These are phyloP conservation scores for Mellilla xanthometata DNA, from an alignment of 2,888 invertebrate genomes.

Conservation along the genomic window DNA sequence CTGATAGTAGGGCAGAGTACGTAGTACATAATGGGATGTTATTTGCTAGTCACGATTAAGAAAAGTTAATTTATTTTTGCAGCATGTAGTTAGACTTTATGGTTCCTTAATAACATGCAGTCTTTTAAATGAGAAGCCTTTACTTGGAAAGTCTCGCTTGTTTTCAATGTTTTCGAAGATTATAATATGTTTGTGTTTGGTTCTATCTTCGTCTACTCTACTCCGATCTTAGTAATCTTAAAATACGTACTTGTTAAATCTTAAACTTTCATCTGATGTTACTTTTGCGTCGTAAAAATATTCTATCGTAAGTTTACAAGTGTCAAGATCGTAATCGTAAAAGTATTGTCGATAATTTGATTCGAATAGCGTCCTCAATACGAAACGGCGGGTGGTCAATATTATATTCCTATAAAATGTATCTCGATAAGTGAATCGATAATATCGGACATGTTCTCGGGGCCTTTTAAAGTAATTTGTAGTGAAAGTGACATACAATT, in stretches of 20 bases:
- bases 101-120: not conserved
- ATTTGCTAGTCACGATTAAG: slow-evolving; percentile 15
- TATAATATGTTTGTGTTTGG: too few relatives aligned
- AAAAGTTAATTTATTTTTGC: not conserved
- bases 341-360: slow-evolving; percentile 11
- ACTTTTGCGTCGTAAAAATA: not conserved
- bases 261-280: not conserved
- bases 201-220: too few relatives aligned
- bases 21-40: slow-evolving; percentile 14
- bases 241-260: too few relatives aligned
- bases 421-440: slow-evolving; percentile 25
- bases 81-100: not conserved
- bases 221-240: too few relatives aligned
- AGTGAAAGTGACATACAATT: slow-evolving; percentile 25
- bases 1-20: slow-evolving; percentile 11
- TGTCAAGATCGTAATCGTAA: slow-evolving; percentile 3
- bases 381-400: slow-evolving; percentile 10
- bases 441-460: slow-evolving; percentile 8
- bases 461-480: slow-evolving; percentile 23
- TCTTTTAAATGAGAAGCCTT: not conserved
- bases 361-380: slow-evolving; percentile 6
- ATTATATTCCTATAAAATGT: slow-evolving; percentile 24
- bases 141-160: too few relatives aligned
- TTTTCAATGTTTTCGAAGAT: too few relatives aligned
- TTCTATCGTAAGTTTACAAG: slow-evolving; percentile 1